Base-by-base conservation (phyloP, 1,140 invertebrate genomes). In the Drepana arcuata region DNA sequence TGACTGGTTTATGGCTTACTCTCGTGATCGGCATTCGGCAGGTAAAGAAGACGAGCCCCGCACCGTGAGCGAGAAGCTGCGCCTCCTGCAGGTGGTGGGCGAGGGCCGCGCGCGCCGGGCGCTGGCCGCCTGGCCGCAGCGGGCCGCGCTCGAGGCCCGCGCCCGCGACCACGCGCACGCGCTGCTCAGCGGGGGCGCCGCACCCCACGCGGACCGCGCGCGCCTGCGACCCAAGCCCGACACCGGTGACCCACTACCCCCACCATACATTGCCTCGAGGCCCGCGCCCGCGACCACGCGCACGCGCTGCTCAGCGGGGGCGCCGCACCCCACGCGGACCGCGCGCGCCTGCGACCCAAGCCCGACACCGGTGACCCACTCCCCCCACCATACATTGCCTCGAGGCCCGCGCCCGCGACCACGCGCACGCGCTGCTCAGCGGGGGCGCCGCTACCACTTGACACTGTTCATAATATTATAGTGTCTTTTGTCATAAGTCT, bases 151-250 rank as follows among this genome's bases (percentile, higher is more conserved):
- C 7, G 88, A 92, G 84, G 69, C 94, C 29, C 84, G 92, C 28
- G 92, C 92, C 0, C 83, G 93, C 9, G 91, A 94, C 69, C 93
- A 95, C 68, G 88, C 92, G 2, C 85, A 88, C 2, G 90, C 92
- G 59, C 89, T 94, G 56, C 74, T 94, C 6, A 90, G 89, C 16
- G 93, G 25, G 82, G 88, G 62, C 18, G 40, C 37, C 23, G 29
- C 41, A 7, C 7, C 13, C 6, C 35, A 45, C 34, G 30, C 47
- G 54, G 34, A 49, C 39, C 37, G 13, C 47, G 15, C 46, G 36
- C 23, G 50, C 48, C 39, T 44, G 35, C 23, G 2, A 10, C 24
- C 24, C 2, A 49, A 34, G 12, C 29, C 47, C 10, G 58, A 65
- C 27, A 58, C 58, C 0, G 71, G 68, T 74, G 0, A 39, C 12